Conservation (phyloP, 2,888 invertebrate species). For the Azorinus chamasolen region DNA sequence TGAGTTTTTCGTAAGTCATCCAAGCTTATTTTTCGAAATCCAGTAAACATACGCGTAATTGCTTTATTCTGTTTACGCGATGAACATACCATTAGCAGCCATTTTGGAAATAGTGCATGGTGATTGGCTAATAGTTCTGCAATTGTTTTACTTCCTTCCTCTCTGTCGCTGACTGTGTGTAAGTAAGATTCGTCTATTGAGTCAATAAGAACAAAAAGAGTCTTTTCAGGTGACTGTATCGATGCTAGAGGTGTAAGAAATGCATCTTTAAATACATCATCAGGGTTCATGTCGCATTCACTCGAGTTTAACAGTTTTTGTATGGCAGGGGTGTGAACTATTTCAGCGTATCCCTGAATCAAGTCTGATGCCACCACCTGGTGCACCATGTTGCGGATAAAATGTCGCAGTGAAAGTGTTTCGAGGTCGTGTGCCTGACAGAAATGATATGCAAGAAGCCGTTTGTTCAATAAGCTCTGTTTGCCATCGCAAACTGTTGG, state of each 20-base stretch:
- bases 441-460: constrained; percentile 95
- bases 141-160: constrained; percentile 83
- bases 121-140: constrained; percentile 94
- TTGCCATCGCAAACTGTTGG: constrained; percentile 90
- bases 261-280: constrained; percentile 96
- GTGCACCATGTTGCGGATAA: constrained; percentile 88
- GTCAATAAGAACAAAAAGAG: constrained; percentile 95
- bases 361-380: constrained; percentile 89
- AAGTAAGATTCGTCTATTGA: constrained; percentile 93
- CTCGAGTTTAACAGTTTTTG: constrained; percentile 90
- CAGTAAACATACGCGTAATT: constrained; percentile 90
- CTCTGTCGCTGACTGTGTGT: constrained; percentile 75
- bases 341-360: constrained; percentile 77
- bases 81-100: constrained; percentile 96
- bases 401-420: constrained; percentile 94
- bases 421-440: constrained; percentile 87
- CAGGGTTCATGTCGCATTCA: constrained; percentile 94
- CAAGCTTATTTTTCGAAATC: constrained; percentile 95
- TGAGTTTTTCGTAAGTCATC: constrained; percentile 94
- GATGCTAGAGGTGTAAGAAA: constrained; percentile 95
- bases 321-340: constrained; percentile 91
- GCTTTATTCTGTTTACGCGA: constrained; percentile 92
- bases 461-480: constrained; percentile 90
- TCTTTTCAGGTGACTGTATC: constrained; percentile 93
- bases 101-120: constrained; percentile 96